These are phyloP conservation scores for Myocastor coypus DNA, from an alignment of 2,113 vertebrate genomes.

Conservation along the genomic window DNA sequence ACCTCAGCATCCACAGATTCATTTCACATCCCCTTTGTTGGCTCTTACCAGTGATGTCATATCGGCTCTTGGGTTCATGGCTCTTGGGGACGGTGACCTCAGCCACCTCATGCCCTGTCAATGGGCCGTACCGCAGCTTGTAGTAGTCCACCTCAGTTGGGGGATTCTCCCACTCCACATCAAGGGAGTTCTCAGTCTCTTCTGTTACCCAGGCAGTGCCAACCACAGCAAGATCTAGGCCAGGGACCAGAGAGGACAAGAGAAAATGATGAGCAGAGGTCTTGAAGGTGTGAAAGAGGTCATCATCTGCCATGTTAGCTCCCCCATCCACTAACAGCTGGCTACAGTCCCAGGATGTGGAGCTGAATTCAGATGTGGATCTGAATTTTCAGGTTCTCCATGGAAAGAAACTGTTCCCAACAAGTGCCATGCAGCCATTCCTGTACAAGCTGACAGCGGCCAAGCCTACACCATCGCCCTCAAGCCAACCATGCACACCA, in stretches of 20 bases:
- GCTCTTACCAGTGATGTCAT: constrained; percentile 90
- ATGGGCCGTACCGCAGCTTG: constrained; percentile 88
- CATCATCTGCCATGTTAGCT: background rate
- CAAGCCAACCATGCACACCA: no score
- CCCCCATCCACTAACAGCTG: background rate
- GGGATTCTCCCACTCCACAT: constrained; percentile 94
- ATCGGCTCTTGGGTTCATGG: constrained; percentile 89
- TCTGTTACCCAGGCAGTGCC: constrained; percentile 89
- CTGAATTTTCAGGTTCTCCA: background rate
- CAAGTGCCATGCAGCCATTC: fast-evolving
- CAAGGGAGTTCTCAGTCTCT: constrained; percentile 91
- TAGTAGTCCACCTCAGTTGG: constrained; percentile 89
- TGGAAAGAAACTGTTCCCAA: background rate
- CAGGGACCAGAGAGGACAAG: background rate
- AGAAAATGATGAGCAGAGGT: background rate
- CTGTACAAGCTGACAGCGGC: background rate
- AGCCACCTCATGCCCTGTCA: constrained; percentile 86
- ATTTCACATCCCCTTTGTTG: fast-evolving
- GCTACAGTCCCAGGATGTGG: background rate
- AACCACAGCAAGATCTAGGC: constrained; percentile 84
- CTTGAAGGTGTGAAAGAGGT: background rate
- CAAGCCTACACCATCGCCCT: background rate
- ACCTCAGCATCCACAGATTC: background rate
- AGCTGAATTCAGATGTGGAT: no score
- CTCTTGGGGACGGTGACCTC: constrained; percentile 88